Percentiles rank a stretch among this genome's conserved stretches.
phyloP scores from a whole-genome alignment of 2,888 invertebrate genomes.

The Brachypalpus laphriformis region DNA sequence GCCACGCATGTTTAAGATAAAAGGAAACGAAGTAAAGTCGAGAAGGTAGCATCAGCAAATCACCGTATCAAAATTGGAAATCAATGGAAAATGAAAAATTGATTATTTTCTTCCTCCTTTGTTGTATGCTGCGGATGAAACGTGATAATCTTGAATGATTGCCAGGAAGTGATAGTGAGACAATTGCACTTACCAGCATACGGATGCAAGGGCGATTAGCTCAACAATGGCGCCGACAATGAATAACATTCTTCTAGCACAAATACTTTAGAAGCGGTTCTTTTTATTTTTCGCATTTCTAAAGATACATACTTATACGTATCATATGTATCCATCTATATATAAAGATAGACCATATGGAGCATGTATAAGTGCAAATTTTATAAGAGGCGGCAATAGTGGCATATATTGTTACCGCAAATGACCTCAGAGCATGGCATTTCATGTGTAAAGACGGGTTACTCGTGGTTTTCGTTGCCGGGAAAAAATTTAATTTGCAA shows the following conservation, averaged over 20 bases:
- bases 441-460: no score
- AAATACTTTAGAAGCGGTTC: neutral
- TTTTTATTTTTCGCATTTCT: no score
- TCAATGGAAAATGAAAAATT: slow-evolving; percentile 60
- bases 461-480: no score
- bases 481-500: no score
- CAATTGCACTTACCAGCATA: slow-evolving; percentile 8
- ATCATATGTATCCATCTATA: no score
- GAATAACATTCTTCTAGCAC: neutral
- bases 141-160: slow-evolving; percentile 65
- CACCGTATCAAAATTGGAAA: slow-evolving; percentile 51
- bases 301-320: no score
- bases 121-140: slow-evolving; percentile 24
- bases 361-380: no score
- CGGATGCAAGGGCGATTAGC: neutral
- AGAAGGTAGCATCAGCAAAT: slow-evolving; percentile 18
- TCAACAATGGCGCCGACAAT: slow-evolving; percentile 4
- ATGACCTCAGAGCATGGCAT: no score
- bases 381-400: no score
- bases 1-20: slow-evolving; percentile 37
- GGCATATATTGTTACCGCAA: no score
- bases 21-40: slow-evolving; percentile 20
- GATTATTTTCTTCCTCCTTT: slow-evolving; percentile 21
- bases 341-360: no score
- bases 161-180: slow-evolving; percentile 55